Percentiles rank a stretch among this genome's conserved stretches.
phyloP scores from a whole-genome alignment of 2,113 vertebrate species.

The Urocolius indicus region DNA sequence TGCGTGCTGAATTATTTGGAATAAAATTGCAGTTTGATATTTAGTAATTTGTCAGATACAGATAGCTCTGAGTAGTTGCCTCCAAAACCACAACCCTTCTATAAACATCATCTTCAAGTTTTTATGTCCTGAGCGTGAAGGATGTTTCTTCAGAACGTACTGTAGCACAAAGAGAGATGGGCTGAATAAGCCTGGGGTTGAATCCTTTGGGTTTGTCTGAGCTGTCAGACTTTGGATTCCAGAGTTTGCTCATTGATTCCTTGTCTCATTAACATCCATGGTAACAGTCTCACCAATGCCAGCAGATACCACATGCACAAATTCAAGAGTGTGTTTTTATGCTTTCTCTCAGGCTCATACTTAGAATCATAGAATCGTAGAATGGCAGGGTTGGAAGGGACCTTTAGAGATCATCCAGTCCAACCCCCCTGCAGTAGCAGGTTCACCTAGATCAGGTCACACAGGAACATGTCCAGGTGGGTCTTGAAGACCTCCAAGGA shows the following conservation, averaged over 20 bases:
- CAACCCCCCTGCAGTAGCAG: too few species aligned
- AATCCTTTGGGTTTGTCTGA: neutral
- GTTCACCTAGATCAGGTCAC: too few species aligned
- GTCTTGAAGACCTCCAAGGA: too few species aligned
- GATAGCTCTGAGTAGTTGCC: neutral
- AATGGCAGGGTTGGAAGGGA: too few species aligned
- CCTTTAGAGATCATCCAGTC: too few species aligned
- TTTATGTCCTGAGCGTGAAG: neutral
- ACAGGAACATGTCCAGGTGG: too few species aligned
- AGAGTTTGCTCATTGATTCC: neutral
- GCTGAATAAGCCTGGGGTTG: neutral
- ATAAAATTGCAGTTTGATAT: neutral
- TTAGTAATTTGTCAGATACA: neutral
- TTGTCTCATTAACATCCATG: neutral
- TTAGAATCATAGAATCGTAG: neutral
- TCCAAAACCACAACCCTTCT: neutral
- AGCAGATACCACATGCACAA: neutral
- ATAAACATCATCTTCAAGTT: neutral
- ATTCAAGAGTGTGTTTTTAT: neutral
- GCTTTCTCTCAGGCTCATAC: neutral
- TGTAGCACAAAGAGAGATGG: neutral
- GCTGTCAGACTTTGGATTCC: neutral
- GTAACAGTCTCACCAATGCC: neutral
- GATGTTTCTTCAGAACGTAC: neutral
- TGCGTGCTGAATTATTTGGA: neutral